Percentiles rank a stretch among this genome's conserved stretches.
Conservation (phyloP, 2,888 invertebrate species). For the Melanostoma mellinum region DNA sequence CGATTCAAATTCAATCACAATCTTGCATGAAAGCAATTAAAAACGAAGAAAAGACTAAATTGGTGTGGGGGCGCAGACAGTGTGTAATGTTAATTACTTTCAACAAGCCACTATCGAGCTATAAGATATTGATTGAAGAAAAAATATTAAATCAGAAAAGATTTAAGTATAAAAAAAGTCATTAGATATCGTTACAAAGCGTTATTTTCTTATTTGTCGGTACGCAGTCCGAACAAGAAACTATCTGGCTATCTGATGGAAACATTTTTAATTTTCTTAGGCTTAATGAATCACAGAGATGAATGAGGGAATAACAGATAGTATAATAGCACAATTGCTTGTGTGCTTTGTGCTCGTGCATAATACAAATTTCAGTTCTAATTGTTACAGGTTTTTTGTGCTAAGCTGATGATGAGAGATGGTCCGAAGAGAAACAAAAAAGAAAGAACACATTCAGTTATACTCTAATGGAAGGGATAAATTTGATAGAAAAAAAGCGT, state of each 20-base stretch:
- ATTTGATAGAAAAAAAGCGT: slow-evolving; percentile 20
- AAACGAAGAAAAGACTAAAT: slow-evolving; percentile 23
- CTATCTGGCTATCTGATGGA: slow-evolving; percentile 44
- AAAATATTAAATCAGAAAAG: slow-evolving; percentile 20
- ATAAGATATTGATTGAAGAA: slow-evolving; percentile 33
- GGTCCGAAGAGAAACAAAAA: background rate
- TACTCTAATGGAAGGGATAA: slow-evolving; percentile 28
- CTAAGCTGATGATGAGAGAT: slow-evolving; percentile 39
- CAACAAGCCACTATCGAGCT: slow-evolving; percentile 51
- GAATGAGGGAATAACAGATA: slow-evolving; percentile 37
- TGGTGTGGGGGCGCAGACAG: slow-evolving; percentile 57
- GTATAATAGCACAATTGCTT: slow-evolving; percentile 59
- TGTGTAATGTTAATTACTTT: slow-evolving; percentile 66
- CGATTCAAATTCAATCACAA: slow-evolving; percentile 55
- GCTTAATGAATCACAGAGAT: slow-evolving; percentile 34
- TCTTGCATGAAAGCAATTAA: slow-evolving; percentile 21
- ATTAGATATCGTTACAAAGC: slow-evolving; percentile 65
- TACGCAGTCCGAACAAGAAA: slow-evolving; percentile 16
- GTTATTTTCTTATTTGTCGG: slow-evolving; percentile 9
- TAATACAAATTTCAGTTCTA: slow-evolving; percentile 69
- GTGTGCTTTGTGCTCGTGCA: slow-evolving; percentile 51
- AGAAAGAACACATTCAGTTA: background rate
- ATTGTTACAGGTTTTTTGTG: slow-evolving; percentile 59
- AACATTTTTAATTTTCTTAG: slow-evolving; percentile 25
- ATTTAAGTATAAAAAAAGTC: background rate